phyloP scores from a whole-genome alignment of 2,888 invertebrate genomes.

The Synergus japonicus region DNA sequence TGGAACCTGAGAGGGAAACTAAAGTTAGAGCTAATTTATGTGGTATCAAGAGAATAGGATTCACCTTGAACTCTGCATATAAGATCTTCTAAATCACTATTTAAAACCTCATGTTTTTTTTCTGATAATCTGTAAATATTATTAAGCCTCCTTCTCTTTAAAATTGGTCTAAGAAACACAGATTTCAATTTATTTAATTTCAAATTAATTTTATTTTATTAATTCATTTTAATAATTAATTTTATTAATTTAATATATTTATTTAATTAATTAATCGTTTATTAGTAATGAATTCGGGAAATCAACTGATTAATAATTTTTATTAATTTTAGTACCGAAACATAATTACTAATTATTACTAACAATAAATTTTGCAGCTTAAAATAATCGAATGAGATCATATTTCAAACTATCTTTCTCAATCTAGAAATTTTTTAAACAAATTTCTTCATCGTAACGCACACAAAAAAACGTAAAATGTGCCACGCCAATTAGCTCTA shows the following conservation, averaged over 20 bases:
- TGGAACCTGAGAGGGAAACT: neutral
- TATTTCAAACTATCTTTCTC: neutral
- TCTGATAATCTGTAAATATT: neutral
- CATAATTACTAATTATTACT: too few relatives aligned
- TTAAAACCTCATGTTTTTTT: neutral
- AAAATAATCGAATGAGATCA: too few relatives aligned
- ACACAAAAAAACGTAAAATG: neutral
- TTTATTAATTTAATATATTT: too few relatives aligned
- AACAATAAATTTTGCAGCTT: too few relatives aligned
- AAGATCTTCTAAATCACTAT: neutral
- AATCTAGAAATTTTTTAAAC: neutral
- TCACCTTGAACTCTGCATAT: neutral
- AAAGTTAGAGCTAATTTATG: conserved; percentile 27
- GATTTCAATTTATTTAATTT: too few relatives aligned
- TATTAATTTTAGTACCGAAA: too few relatives aligned
- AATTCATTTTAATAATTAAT: too few relatives aligned
- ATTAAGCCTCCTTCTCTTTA: neutral
- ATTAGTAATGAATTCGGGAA: too few relatives aligned
- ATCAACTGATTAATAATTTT: too few relatives aligned
- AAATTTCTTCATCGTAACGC: neutral
- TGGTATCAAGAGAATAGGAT: conserved; percentile 27
- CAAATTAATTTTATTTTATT: too few relatives aligned
- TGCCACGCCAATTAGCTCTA: neutral
- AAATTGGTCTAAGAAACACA: neutral
- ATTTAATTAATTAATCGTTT: too few relatives aligned